Evolutionary conservation across 2,888 invertebrate species (phyloP), one percentile per base, ranked within the genome.

Genomic region (Dryocosmus kuriphilus): DNA sequence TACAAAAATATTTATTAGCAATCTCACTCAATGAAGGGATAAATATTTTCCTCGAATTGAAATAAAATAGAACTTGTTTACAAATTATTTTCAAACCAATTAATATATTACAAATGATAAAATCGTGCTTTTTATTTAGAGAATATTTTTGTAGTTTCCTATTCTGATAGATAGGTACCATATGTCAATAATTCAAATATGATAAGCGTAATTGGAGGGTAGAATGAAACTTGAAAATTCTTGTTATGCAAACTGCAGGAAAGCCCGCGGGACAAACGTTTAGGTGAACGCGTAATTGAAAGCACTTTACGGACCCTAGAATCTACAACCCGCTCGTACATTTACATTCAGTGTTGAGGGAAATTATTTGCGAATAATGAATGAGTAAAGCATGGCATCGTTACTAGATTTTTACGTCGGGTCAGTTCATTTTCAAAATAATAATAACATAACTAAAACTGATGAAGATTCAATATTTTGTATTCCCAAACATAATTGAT

Each of bases 301-400:
- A 88, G 89, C 88, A 89, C 89, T 89, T 88, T 86, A 86, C 84
- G 86, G 85, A 87, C 86, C 89, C 88, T 86, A 84, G 85, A 83
- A 79, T 82, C 82, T 83, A 84, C 87, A 71, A 83, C 84, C 82
- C 85, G 84, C 83, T 85, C 86, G 84, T 86, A 84, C 87, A 89
- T 89, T 88, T 89, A 88, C 88, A 90, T 89, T 87, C 87, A 88
- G 87, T 86, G 86, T 86, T 82, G 80, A 86, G 87, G 87, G 86
- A 88, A 90, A 90, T 90, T 87, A 90, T 89, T 90, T 86, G 89
- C 88, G 82, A 85, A 87, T 88, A 88, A 89, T 89, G 89, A 89
- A 90, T 87, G 89, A 51, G 19, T n/a, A 46, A 27, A 19, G 46
- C 27, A 65, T 41, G 27, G 46, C 41, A 67, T 27, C 46, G 7